These are phyloP conservation scores for Drosophila emarginata DNA, from an alignment of 2,888 invertebrate species.

Conservation along the genomic window DNA sequence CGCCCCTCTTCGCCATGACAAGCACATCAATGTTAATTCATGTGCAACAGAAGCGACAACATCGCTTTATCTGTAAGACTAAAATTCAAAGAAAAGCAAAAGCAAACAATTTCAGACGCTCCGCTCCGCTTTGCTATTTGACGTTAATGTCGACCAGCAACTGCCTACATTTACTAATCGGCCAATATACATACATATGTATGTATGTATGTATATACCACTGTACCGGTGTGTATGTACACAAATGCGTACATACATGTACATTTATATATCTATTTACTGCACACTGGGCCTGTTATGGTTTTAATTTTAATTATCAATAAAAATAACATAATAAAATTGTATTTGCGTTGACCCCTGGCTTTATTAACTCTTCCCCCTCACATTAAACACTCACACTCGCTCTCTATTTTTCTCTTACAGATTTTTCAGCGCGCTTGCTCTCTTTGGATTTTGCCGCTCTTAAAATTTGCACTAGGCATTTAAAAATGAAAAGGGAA, in stretches of 20 bases:
- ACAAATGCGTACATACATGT: background rate
- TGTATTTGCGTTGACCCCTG: constrained; percentile 6
- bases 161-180: background rate
- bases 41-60: too few species aligned
- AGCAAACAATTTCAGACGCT: background rate
- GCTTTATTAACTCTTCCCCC: constrained; percentile 1
- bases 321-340: constrained; percentile 7
- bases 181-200: background rate
- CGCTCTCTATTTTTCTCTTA: constrained; percentile 4
- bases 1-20: background rate
- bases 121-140: too few species aligned
- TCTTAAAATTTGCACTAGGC: constrained; percentile 50
- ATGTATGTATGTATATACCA: too few species aligned
- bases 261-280: background rate
- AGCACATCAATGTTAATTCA: too few species aligned
- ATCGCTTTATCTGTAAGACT: too few species aligned
- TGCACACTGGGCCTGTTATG: background rate
- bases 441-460: constrained; percentile 54
- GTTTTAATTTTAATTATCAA: constrained; percentile 14
- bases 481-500: constrained; percentile 8
- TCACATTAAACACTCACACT: background rate
- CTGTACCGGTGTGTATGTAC: background rate
- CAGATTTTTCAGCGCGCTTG: constrained; percentile 46
- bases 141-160: too few species aligned
- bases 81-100: background rate